These are phyloP conservation scores for Colletes gigas DNA, from an alignment of 1,140 invertebrate species.

Conservation along the genomic window DNA sequence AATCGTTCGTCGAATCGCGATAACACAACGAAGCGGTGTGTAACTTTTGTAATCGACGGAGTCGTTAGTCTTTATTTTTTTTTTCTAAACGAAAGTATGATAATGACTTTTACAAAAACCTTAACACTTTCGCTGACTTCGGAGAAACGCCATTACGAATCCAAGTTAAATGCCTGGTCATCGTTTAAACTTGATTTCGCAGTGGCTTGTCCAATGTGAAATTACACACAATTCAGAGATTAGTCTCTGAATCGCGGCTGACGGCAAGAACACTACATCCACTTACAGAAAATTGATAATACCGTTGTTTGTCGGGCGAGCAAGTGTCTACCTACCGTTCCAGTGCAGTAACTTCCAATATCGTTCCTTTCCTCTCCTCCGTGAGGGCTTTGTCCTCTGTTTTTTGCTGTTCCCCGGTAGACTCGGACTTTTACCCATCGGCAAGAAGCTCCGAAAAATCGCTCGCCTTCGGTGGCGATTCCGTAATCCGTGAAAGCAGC, in stretches of 20 bases:
- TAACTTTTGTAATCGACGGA: too few species aligned
- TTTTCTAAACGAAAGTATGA: too few species aligned
- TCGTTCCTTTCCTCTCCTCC: conserved; percentile 11
- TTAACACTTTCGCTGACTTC: too few species aligned
- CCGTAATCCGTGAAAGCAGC: conserved; percentile 34
- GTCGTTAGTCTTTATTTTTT: too few species aligned
- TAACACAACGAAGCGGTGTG: too few species aligned
- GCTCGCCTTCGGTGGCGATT: conserved; percentile 1
- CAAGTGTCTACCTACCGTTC: conserved; percentile 31
- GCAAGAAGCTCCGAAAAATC: conserved; percentile 40
- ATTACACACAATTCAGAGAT: too few species aligned
- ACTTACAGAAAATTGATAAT: background rate
- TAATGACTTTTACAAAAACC: too few species aligned
- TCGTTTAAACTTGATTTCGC: too few species aligned
- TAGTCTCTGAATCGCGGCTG: too few species aligned
- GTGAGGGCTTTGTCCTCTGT: background rate
- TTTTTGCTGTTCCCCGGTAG: conserved; percentile 25
- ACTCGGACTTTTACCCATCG: conserved; percentile 35
- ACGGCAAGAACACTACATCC: background rate
- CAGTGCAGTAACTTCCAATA: conserved; percentile 25
- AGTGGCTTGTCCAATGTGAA: too few species aligned
- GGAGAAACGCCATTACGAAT: too few species aligned
- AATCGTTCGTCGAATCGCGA: background rate
- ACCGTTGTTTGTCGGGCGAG: background rate
- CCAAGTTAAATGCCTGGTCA: too few species aligned